Conservation (phyloP, 2,888 invertebrate species). For the Agonopterix heracliana region DNA sequence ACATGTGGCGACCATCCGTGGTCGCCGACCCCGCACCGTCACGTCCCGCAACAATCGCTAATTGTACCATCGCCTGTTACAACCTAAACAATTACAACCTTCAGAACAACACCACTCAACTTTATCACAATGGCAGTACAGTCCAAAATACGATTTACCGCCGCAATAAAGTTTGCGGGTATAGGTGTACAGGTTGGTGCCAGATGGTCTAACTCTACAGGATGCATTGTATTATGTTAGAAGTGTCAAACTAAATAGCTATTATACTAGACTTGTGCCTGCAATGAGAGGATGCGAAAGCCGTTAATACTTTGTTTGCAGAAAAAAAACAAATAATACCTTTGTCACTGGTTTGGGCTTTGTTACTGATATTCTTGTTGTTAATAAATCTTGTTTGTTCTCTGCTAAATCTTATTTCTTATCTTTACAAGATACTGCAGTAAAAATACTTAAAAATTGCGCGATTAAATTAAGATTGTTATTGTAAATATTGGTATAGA, state of each 20-base stretch:
- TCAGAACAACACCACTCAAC: slow-evolving; percentile 2
- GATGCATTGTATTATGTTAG: slow-evolving; percentile 37
- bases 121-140: slow-evolving; percentile 13
- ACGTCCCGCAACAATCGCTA: slow-evolving; percentile 32
- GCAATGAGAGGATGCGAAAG: slow-evolving; percentile 9
- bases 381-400: background rate
- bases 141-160: slow-evolving; percentile 10
- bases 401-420: background rate
- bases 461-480: no score
- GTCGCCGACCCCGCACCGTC: slow-evolving; percentile 27
- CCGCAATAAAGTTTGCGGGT: slow-evolving; percentile 1
- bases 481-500: no score
- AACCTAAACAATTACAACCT: slow-evolving; percentile 26
- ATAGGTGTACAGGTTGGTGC: slow-evolving; percentile 25
- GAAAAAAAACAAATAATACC: slow-evolving; percentile 19
- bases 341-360: slow-evolving; percentile 3
- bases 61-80: slow-evolving; percentile 33
- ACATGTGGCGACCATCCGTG: slow-evolving; percentile 39
- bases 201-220: slow-evolving; percentile 44
- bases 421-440: background rate
- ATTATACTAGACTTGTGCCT: slow-evolving; percentile 33
- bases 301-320: slow-evolving; percentile 36
- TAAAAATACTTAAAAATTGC: no score
- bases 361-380: slow-evolving; percentile 7
- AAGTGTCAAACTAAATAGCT: slow-evolving; percentile 42